These are phyloP conservation scores for Melanotaenia duboulayi DNA, from an alignment of 2,113 vertebrate genomes.

Conservation along the genomic window DNA sequence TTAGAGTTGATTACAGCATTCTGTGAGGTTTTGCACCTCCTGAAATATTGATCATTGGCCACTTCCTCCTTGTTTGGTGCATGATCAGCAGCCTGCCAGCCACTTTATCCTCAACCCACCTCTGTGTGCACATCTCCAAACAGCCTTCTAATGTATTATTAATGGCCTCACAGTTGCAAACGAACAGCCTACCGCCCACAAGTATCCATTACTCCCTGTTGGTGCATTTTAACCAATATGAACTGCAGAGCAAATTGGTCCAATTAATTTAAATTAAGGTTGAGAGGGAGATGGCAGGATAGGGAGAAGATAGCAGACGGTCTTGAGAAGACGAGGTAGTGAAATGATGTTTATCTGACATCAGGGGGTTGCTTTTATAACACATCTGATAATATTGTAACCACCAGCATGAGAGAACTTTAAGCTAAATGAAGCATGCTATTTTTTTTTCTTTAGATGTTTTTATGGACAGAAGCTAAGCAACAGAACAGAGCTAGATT, in stretches of 20 bases:
- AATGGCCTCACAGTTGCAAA: slow-evolving; percentile 65
- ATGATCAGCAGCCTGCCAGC: slow-evolving; percentile 68
- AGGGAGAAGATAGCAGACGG: slow-evolving; percentile 30
- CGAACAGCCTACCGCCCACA: slow-evolving; percentile 54
- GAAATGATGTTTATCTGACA: slow-evolving; percentile 33
- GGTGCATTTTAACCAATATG: slow-evolving; percentile 58
- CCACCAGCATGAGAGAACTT: slow-evolving; percentile 9
- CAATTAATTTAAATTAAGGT: slow-evolving; percentile 71
- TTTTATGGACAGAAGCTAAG: slow-evolving; percentile 48
- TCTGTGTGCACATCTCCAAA: slow-evolving; percentile 59
- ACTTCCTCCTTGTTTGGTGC: slow-evolving; percentile 67
- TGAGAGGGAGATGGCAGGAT: slow-evolving; percentile 25
- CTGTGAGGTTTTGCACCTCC: slow-evolving; percentile 58
- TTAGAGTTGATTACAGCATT: slow-evolving; percentile 55
- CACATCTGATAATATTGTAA: background rate
- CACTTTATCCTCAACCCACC: slow-evolving; percentile 68
- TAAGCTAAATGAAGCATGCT: slow-evolving; percentile 4
- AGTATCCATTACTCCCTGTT: slow-evolving; percentile 65
- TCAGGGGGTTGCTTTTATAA: slow-evolving; percentile 14
- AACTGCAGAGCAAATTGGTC: slow-evolving; percentile 70
- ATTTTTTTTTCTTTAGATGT: slow-evolving; percentile 6
- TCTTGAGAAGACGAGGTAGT: slow-evolving; percentile 8
- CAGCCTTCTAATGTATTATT: slow-evolving; percentile 76
- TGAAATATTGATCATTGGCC: slow-evolving; percentile 74
- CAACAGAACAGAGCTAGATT: slow-evolving; percentile 28